Conservation (phyloP, 53 echinoderm and acorn worm genomes). For the Echinometra lucunter region DNA sequence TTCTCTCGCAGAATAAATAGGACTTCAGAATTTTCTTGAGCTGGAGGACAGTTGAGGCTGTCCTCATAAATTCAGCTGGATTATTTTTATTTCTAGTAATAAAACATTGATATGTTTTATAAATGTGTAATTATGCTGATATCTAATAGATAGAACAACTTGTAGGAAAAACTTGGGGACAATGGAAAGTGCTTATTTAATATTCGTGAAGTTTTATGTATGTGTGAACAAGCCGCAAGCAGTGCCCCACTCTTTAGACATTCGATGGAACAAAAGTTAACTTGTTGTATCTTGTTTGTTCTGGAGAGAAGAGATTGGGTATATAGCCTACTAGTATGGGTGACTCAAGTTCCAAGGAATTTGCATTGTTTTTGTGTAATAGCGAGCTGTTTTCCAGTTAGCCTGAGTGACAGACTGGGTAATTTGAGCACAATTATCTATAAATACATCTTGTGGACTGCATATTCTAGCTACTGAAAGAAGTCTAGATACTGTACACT, state of each 20-base stretch:
- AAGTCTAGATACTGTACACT: background rate
- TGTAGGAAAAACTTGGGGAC: background rate
- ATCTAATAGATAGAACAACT: background rate
- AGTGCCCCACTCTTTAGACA: no score
- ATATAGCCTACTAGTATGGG: no score
- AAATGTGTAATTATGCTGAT: background rate
- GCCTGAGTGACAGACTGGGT: slow-evolving; percentile 17
- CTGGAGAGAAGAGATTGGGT: background rate
- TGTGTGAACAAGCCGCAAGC: background rate
- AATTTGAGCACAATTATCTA: slow-evolving; percentile 37
- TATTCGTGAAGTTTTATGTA: background rate
- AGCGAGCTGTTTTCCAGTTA: slow-evolving; percentile 18
- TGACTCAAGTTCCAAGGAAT: slow-evolving; percentile 60
- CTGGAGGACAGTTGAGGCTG: no score
- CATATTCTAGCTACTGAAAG: background rate
- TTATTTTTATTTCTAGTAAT: no score
- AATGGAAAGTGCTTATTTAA: background rate
- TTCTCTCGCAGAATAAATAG: no score
- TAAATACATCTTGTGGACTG: slow-evolving; percentile 30
- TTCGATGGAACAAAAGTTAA: background rate
- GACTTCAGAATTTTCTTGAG: no score
- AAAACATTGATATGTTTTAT: no score
- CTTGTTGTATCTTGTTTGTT: slow-evolving; percentile 37
- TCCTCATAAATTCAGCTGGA: no score
- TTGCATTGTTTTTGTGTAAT: slow-evolving; percentile 38